Evolutionary conservation across 1,140 invertebrate species (phyloP), one percentile per base, ranked within the genome.

Genomic region (Glomeris maerens): DNA sequence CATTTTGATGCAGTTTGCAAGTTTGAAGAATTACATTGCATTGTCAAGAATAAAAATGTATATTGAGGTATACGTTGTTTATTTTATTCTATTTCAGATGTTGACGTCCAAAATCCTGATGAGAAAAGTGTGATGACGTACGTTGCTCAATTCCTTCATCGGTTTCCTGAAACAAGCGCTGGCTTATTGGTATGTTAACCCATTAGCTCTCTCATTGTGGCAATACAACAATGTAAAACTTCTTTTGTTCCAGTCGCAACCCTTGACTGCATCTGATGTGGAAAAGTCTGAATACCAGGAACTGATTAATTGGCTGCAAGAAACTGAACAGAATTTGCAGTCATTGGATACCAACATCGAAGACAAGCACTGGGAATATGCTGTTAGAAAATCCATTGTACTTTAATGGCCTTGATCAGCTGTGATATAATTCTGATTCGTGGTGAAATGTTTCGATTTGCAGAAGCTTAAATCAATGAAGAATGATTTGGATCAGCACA

Each of bases 101-200:
- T 99, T 25, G 91, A 98, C 71, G 91, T 96, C 13, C 81, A 86
- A 14, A 85, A 87, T 62, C 95, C 95, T 5, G 95, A 98, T 68
- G 94, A 98, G 64, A 89, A 92, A 67, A 97, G 91, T 27, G 89
- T 99, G 55, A 98, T 99, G 91, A 98, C 95, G 26, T 99, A 99
- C 67, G 91, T 98, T 38, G 92, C 95, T 29, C 92, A 98, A 72
- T 98, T 98, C 69, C 72, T 98, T 55, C 88, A 96, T 65, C 91
- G 91, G 70, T 95, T 92, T 68, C 29, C 41, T n/a, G 41, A 54
- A 47, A 17, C 49, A 45, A 42, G 23, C 3, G 17, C 48, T 10
- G n/a, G n/a, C n/a, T n/a, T n/a, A n/a, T n/a, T n/a, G n/a, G n/a
- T 25, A 49, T 27, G 28, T 49, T 23, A 45, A 49, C 21, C 25